phyloP scores from a whole-genome alignment of 2,888 invertebrate species.

The Trachelus tabidus region DNA sequence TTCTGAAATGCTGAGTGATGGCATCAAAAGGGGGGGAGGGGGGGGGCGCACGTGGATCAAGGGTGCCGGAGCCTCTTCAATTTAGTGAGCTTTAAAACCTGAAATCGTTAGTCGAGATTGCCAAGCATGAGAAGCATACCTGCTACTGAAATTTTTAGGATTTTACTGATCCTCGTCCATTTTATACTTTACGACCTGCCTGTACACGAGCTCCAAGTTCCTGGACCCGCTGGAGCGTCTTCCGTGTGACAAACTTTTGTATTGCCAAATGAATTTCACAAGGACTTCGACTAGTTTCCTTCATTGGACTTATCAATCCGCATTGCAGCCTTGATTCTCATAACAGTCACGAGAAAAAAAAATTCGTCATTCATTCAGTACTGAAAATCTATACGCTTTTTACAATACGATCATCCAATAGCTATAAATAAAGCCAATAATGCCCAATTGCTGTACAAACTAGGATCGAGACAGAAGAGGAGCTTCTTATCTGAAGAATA shows the following conservation, averaged over 20 bases:
- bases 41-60: background rate
- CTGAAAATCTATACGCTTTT: background rate
- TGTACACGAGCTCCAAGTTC: background rate
- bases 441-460: background rate
- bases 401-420: background rate
- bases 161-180: constrained; percentile 7
- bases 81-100: constrained; percentile 26
- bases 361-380: background rate
- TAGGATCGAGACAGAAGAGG: background rate
- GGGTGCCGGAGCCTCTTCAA: constrained; percentile 15
- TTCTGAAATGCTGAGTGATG: background rate
- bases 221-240: background rate
- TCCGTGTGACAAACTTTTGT: background rate
- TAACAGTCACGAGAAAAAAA: background rate
- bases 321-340: background rate
- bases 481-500: background rate
- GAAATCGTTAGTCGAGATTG: constrained; percentile 29
- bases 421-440: background rate
- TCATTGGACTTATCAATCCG: background rate
- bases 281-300: background rate
- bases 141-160: constrained; percentile 16
- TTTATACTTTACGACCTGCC: constrained; percentile 16
- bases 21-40: background rate
- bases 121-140: constrained; percentile 1
- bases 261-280: background rate